Conservation (phyloP, 2,797 vertebrate species). For the Pteropus rufus region DNA sequence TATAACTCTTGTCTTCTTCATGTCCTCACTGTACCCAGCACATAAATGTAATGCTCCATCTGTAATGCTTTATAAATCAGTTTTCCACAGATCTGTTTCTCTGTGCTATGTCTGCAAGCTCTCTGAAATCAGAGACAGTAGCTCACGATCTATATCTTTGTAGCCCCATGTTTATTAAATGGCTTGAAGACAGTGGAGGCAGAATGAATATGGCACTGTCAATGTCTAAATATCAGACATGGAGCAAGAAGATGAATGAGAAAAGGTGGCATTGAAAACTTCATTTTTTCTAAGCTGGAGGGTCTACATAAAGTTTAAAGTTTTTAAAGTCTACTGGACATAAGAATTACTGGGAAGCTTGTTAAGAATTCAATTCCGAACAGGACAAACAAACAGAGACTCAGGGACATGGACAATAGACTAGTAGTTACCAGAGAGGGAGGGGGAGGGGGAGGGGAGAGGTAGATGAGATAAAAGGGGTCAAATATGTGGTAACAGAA, state of each 20-base stretch:
- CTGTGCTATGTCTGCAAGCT: neutral
- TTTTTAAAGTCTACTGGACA: neutral
- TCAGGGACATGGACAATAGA: too few species aligned
- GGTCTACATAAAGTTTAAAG: neutral
- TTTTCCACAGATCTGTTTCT: neutral
- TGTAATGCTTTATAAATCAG: neutral
- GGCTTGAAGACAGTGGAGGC: neutral
- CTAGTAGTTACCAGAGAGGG: too few species aligned
- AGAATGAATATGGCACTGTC: neutral
- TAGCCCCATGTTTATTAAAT: neutral
- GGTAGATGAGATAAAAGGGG: too few species aligned
- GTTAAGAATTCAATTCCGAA: neutral
- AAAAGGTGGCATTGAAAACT: neutral
- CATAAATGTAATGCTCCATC: fast-evolving
- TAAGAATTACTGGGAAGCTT: neutral
- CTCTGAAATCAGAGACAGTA: neutral
- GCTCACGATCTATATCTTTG: neutral
- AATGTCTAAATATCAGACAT: neutral
- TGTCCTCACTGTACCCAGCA: neutral
- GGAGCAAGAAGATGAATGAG: neutral
- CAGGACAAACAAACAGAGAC: too few species aligned
- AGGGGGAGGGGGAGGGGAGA: too few species aligned
- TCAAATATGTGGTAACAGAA: too few species aligned
- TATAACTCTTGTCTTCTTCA: neutral
- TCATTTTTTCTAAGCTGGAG: neutral